Base-by-base conservation (phyloP, 2,113 vertebrate species). In the Prietella phreatophila region DNA sequence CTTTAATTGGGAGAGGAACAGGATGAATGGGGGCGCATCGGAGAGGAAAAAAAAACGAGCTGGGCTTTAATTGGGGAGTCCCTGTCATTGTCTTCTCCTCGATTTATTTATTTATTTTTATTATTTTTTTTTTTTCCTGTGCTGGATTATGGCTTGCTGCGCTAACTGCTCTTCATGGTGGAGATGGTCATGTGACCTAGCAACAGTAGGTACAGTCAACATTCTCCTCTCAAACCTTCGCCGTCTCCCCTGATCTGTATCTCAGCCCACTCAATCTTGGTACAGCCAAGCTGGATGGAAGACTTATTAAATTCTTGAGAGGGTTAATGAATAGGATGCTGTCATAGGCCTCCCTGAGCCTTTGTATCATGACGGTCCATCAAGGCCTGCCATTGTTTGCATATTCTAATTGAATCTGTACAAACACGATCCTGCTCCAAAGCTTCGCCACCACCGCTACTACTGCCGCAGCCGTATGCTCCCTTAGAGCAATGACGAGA, bases 321-420 rank as follows among this genome's bases (percentile, higher is more conserved):
- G 86, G 76, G 88, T 91, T 91, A 91, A 92, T 88, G 88, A 92
- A 91, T 87, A 86, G 88, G 63, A 60, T 89, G 82, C 88, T 91
- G 85, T 91, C 88, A 87, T 82, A 69, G 87, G 90, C 83, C 83
- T 88, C 10, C 89, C 84, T 63, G 71, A 86, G 87, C 75, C 88
- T 89, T 91, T 89, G 90, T 91, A 86, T 87, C 76, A 89, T 30
- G 27, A 71, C 84, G 76, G 88, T 75, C 81, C 88, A 86, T 93
- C 90, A 91, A 92, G 90, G 84, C 75, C 84, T 88, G 65, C 86
- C 82, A 90, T 92, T 92, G 92, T 93, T 92, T 93, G 90, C 90
- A 90, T 86, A 85, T 89, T 91, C 88, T 91, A 92, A 93, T 92
- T 92, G 82, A 92, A 92, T 92, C 91, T 92, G 89, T 86, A 89